Evolutionary conservation across 2,888 invertebrate species (phyloP), one percentile per base, ranked within the genome.

Genomic region (Anoplius nigerrimus): DNA sequence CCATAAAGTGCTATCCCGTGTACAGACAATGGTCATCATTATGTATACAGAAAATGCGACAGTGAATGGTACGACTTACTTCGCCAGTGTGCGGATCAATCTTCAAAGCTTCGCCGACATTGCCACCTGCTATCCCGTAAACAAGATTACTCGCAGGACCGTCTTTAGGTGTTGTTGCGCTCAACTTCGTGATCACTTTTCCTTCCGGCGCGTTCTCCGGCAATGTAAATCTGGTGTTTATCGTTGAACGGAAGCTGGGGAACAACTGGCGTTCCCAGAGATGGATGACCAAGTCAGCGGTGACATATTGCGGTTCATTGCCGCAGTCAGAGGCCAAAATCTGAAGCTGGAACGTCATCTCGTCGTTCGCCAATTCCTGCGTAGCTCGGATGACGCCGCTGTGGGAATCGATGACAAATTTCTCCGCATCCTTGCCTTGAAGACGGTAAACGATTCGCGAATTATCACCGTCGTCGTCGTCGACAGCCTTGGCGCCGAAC

Each of bases 71-170:
- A 6, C 34, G 11, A 60, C 63, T 62, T 67, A 86, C 86, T 88
- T 95, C 94, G 0, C 97, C 97, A 42, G 93, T 94, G 62, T 92
- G 92, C 27, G 92, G 89, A 87, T 97, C 95, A 70, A 97, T 94
- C 84, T 92, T 92, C 51, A 97, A 91, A n/a, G 96, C 95, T 82
- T 96, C 95, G 0, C 95, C 96, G 2, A 96, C 92, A 87, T 98
- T 98, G 3, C 98, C 98, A n/a, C 98, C 98, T 11, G 97, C 97
- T 72, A 98, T 95, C 27, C 94, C 93, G 85, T 95, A 98, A 69
- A 92, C 91, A 66, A 97, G 90, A 78, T 92, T 92, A 11, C 93
- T 94, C 4, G 91, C 90, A 0, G 93, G 89, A 0, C 94, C 95
- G 72, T 92, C 92, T 86, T 97, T 96, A 0, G 96, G 95, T 0